These are phyloP conservation scores for Listronotus bonariensis DNA, from an alignment of 1,140 invertebrate genomes.

Conservation along the genomic window DNA sequence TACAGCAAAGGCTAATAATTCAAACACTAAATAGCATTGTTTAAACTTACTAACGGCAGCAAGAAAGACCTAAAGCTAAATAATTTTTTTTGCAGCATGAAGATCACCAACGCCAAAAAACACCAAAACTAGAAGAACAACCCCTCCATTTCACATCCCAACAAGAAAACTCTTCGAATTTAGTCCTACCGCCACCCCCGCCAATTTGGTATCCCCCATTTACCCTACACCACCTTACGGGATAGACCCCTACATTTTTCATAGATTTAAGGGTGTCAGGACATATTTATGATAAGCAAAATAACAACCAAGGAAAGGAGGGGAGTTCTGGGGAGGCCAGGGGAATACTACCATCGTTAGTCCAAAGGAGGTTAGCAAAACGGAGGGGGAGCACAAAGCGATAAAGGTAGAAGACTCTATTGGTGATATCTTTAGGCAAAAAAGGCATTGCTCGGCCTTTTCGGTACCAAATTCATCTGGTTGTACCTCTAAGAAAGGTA, in stretches of 20 bases:
- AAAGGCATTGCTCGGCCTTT: conserved; percentile 67
- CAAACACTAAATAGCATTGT: no score
- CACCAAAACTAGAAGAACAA: conserved; percentile 17
- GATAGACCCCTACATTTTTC: conserved; percentile 82
- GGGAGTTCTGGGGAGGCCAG: conserved; percentile 40
- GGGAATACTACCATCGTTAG: conserved; percentile 38
- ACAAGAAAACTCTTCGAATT: conserved; percentile 36
- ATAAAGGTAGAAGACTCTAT: conserved; percentile 27
- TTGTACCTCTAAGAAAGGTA: conserved; percentile 46
- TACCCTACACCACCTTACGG: conserved; percentile 73
- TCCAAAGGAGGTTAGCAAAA: conserved; percentile 42
- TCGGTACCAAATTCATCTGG: conserved; percentile 62
- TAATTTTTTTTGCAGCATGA: conserved; percentile 12
- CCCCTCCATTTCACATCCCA: conserved; percentile 30
- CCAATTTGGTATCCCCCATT: conserved; percentile 78
- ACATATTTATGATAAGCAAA: conserved; percentile 77
- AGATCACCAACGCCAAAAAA: conserved; percentile 7
- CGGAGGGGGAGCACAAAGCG: conserved; percentile 20
- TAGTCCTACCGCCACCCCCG: conserved; percentile 65
- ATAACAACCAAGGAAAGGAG: conserved; percentile 52
- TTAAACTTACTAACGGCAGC: no score
- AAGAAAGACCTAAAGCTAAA: no score
- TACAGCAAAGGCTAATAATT: no score
- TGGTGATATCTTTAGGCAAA: conserved; percentile 53
- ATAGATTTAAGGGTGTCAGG: conserved; percentile 79